A percentile compares a stretch with the other conserved stretches of the same genome.
These are phyloP conservation scores for Xiphophorus maculatus DNA, from an alignment of 2,113 vertebrate species.

Conservation along the genomic window DNA sequence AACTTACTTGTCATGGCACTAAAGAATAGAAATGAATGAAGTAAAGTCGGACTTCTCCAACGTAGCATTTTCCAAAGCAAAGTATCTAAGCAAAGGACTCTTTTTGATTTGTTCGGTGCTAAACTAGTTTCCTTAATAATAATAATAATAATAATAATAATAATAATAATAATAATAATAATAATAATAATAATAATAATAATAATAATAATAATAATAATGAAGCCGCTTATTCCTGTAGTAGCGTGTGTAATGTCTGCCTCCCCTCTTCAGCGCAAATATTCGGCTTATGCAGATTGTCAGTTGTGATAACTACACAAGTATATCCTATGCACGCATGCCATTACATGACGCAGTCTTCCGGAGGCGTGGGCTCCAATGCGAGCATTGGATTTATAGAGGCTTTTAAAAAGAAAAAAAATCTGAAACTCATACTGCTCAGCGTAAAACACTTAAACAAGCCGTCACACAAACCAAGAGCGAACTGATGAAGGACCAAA, in stretches of 20 bases:
- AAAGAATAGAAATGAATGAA: constrained; percentile 52
- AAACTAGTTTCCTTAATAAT: neutral
- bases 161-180: neutral
- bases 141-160: too few relatives aligned
- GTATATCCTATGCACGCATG: neutral
- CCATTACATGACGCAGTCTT: neutral
- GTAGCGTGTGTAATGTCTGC: neutral
- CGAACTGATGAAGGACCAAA: neutral
- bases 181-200: too few relatives aligned
- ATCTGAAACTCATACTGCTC: too few relatives aligned
- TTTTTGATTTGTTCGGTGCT: constrained; percentile 12
- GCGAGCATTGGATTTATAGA: neutral
- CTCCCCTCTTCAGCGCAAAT: too few relatives aligned
- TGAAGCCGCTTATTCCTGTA: neutral
- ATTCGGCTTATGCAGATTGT: neutral
- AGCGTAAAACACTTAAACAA: neutral
- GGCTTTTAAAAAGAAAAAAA: too few relatives aligned
- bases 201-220: neutral
- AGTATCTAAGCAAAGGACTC: constrained; percentile 24
- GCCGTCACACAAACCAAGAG: neutral
- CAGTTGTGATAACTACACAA: neutral
- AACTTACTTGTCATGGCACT: constrained; percentile 69
- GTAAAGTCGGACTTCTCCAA: constrained; percentile 35
- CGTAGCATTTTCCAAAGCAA: constrained; percentile 61
- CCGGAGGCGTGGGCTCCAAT: too few relatives aligned